Evolutionary conservation across 2,113 vertebrate genomes (phyloP).

Genomic region (Struthio camelus): DNA sequence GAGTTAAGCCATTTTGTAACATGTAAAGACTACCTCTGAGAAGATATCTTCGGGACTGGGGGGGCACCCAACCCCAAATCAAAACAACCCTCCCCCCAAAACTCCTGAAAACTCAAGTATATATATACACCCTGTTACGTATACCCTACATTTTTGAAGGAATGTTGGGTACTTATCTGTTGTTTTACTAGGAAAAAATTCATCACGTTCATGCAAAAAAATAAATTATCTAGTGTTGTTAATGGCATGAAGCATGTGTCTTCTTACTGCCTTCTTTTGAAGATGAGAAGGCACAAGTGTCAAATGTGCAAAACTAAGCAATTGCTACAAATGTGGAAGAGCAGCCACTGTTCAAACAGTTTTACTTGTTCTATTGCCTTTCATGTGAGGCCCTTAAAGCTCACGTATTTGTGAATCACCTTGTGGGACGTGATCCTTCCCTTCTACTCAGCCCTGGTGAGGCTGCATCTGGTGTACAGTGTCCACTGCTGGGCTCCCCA

Average conservation of each 20-base stretch:
- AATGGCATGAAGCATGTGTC: not conserved
- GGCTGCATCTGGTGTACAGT: not conserved
- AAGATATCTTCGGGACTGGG: not conserved
- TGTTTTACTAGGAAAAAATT: not conserved
- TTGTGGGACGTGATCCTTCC: not conserved
- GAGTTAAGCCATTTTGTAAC: not conserved
- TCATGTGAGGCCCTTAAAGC: not conserved
- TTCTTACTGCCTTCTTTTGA: not conserved
- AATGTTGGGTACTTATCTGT: not conserved
- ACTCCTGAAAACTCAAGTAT: not conserved
- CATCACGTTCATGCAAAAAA: not conserved
- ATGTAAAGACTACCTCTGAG: not conserved
- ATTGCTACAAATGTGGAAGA: not conserved
- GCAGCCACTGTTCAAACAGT: not conserved
- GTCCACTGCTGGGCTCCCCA: not conserved
- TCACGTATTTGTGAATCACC: not conserved
- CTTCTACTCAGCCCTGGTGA: not conserved
- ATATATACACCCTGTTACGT: not conserved
- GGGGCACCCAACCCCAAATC: not conserved
- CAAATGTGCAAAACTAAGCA: not conserved
- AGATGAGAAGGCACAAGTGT: not conserved
- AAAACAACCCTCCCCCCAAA: not conserved
- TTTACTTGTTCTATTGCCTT: not conserved
- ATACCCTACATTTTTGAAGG: not conserved
- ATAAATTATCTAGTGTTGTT: not conserved